These are phyloP conservation scores for Holotrichia oblita DNA, from an alignment of 1,140 invertebrate species.

Conservation along the genomic window DNA sequence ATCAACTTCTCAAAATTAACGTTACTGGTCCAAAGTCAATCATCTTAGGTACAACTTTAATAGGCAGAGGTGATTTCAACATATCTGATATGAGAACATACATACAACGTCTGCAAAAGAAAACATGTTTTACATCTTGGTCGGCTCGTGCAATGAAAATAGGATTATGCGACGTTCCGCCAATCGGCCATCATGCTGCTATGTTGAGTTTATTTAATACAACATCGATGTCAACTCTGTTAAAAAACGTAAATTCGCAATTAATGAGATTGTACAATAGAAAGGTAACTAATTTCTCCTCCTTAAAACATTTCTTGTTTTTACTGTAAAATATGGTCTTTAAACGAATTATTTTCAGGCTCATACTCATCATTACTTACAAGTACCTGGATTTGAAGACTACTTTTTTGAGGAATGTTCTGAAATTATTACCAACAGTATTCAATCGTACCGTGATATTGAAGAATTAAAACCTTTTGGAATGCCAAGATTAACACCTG, in stretches of 20 bases:
- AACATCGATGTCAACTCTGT: constrained; percentile 62
- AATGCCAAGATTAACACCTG: constrained; percentile 17
- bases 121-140: constrained; percentile 64
- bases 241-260: constrained; percentile 60
- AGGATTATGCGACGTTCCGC: constrained; percentile 64
- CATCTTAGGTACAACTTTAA: constrained; percentile 62
- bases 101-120: constrained; percentile 63
- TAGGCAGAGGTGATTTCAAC: constrained; percentile 63
- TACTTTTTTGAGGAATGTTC: constrained; percentile 62
- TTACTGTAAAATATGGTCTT: no score
- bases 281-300: constrained; percentile 60
- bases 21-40: constrained; percentile 55
- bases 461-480: constrained; percentile 41
- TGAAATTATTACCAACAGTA: constrained; percentile 58
- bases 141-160: constrained; percentile 64
- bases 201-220: constrained; percentile 66
- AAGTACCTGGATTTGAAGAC: constrained; percentile 63
- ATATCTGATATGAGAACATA: constrained; percentile 64
- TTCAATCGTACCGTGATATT: constrained; percentile 57
- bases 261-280: constrained; percentile 63
- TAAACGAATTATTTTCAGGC: constrained; percentile 60
- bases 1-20: constrained; percentile 65
- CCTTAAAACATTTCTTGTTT: no score
- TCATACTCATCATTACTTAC: constrained; percentile 66
- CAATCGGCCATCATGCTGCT: constrained; percentile 62